Evolutionary conservation across 2,113 vertebrate genomes (phyloP), one percentile per base, ranked within the genome.

Genomic region (Parotia lawesii): DNA sequence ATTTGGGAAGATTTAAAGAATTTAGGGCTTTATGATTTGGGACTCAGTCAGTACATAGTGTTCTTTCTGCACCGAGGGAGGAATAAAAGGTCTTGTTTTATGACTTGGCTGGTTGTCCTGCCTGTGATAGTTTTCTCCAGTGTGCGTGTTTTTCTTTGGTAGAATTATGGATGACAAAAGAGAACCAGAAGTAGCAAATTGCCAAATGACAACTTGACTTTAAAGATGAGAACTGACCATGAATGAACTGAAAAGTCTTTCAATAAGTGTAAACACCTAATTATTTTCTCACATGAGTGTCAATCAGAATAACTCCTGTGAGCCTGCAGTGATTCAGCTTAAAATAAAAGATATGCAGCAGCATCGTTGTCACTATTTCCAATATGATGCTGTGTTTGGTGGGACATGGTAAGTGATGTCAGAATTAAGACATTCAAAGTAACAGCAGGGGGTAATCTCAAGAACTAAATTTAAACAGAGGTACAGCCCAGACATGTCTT

Each of bases 1-100:
- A 9, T 71, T 94, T 89, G 92, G 47, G 74, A 87, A 72, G 81
- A 89, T 78, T 85, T 89, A 77, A 83, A 92, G 94, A 95, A 93
- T 83, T 93, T 70, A 66, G 89, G 64, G 44, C 53, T 90, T 96
- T 91, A 73, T 60, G 81, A 91, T 81, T 82, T 89, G 93, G 44
- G 81, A 64, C 60, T 91, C 57, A 25, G n/a, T 91, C 51, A 2
- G 24, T 85, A 95, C 94, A 78, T 29, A 80, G 85, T 48, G 89
- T 94, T 95, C 82, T 81, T 82, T 91, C 75, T 78, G 74, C 75
- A 72, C 48, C 22, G 9, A 95, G 76, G 76, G 89, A 96, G 72
- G 79, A 90, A 88, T 87, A 95, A 90, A 80, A 93, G 50, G 53
- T 38, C 51, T 73, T 90, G 44, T 45, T 95, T 93, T 77, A 92